Evolutionary conservation across 2,797 vertebrate species (phyloP), one percentile per base, ranked within the genome.

Genomic region (Squalus acanthias): DNA sequence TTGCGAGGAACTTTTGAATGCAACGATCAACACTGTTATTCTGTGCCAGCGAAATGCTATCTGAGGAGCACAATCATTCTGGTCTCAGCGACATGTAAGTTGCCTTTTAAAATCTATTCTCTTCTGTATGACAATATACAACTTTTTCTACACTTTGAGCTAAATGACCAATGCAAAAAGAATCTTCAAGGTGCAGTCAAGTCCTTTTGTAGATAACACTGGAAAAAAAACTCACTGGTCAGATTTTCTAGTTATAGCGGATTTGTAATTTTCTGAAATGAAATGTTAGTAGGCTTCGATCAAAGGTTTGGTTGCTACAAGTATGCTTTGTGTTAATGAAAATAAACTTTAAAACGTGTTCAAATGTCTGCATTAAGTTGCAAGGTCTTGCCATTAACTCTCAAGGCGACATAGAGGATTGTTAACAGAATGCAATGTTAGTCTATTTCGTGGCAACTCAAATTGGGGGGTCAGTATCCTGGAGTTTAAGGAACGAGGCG

Each of bases 1-100:
- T 97, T 97, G 24, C 97, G 98, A 76, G 98, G 98, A 29, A 98
- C 98, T 0, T 98, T 98, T 96, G 97, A 97, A 95, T 98, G 98
- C 97, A 98, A 98, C 2, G 97, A 98, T 96, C 97, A 98, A 96
- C 98, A 98, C 96, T 98, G 98, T 96, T 98, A 98, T 97, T 97
- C 98, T 1, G 98, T 98, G 53, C 98, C 98, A 4, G 98, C 98
- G 53, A 98, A 97, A 96, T 97, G 96, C 60, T 98, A 98, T 97
- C 97, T 98, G 96, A 98, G 97, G 96, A 98, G 98, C 97, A 98
- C 98, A 91, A 67, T 98, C 0, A 97, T 98, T n/a, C 98, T 98
- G 97, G 97, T 98, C 17, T 96, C 98, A 0, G 98, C 97, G 39
- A 97, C 97, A 97, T 97, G 98, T 98, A 97, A 97, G 98, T 96